Evolutionary conservation across 2,113 vertebrate species (phyloP), one percentile per base, ranked within the genome.

Genomic region (Phoenicopterus ruber): DNA sequence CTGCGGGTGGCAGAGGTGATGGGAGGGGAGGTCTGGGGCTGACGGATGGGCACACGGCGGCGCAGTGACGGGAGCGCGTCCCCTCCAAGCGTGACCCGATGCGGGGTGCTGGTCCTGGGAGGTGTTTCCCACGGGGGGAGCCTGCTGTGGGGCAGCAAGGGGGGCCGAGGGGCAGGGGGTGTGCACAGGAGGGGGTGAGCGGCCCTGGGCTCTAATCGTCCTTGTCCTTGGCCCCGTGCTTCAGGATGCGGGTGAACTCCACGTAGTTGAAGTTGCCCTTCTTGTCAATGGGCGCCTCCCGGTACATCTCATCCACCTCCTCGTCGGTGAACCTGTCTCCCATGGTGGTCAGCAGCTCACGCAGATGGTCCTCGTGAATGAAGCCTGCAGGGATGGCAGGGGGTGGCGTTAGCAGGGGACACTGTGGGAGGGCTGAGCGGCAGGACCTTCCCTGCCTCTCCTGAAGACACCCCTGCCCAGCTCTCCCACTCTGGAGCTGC

Each of bases 241-340:
- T 99, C 94, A 99, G 99, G 96, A 99, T 99, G 97, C 99, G 99
- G 55, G 99, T 99, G 98, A 99, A 99, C 97, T 99, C 99, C 54
- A 99, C 99, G 0, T 99, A 99, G 98, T 99, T 99, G 98, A 99
- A 99, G 97, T 99, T 99, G 97, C 99, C 99, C 97, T 99, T 99
- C 97, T 99, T 99, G 97, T 99, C 99, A 0, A 99, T 99, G 92
- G 99, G 99, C 0, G 99, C 99, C 96, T 99, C 99, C 3, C 99
- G 98, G 98, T 99, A 99, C 97, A 99, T 99, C 98, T 99, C 99
- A 9, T 99, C 99, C 96, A 99, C 99, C 47, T 99, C 99, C 89
- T 99, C 99, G 0, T 99, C 99, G 0, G 99, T 99, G 98, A 99
- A 99, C 84, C 99, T 98, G 96, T 99, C 99, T 0, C 99, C 99